Conservation (phyloP, 2,888 invertebrate species). For the Augochlorella aurata region DNA sequence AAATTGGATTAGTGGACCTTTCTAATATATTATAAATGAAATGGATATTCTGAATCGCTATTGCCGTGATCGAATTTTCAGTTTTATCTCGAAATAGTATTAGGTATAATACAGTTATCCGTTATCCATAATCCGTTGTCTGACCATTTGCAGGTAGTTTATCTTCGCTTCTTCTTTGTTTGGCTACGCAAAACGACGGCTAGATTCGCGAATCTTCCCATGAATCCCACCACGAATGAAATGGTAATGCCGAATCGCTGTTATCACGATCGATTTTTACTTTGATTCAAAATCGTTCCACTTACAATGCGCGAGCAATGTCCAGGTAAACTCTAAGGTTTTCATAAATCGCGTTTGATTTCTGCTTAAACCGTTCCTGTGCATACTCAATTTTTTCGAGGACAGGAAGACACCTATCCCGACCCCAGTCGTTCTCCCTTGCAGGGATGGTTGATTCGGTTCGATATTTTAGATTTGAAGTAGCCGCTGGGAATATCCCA, state of each 20-base stretch:
- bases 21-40: no score
- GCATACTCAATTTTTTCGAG: slow-evolving; percentile 41
- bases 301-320: not conserved
- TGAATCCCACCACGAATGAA: slow-evolving; percentile 80
- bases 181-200: slow-evolving; percentile 76
- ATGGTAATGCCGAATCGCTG: slow-evolving; percentile 74
- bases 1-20: no score
- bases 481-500: slow-evolving; percentile 46
- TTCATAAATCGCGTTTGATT: slow-evolving; percentile 32
- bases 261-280: not conserved
- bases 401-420: slow-evolving; percentile 12
- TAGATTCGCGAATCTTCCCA: slow-evolving; percentile 82
- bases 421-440: slow-evolving; percentile 22
- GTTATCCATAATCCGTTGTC: not conserved
- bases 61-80: no score
- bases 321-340: not conserved
- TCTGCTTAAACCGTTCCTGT: slow-evolving; percentile 35
- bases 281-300: not conserved
- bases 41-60: no score
- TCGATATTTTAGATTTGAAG: slow-evolving; percentile 64
- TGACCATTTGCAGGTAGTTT: slow-evolving; percentile 56
- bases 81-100: no score
- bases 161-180: slow-evolving; percentile 39
- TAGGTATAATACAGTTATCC: no score
- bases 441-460: slow-evolving; percentile 46